These are phyloP conservation scores for Notechis scutatus DNA, from an alignment of 2,113 vertebrate species.

Conservation along the genomic window DNA sequence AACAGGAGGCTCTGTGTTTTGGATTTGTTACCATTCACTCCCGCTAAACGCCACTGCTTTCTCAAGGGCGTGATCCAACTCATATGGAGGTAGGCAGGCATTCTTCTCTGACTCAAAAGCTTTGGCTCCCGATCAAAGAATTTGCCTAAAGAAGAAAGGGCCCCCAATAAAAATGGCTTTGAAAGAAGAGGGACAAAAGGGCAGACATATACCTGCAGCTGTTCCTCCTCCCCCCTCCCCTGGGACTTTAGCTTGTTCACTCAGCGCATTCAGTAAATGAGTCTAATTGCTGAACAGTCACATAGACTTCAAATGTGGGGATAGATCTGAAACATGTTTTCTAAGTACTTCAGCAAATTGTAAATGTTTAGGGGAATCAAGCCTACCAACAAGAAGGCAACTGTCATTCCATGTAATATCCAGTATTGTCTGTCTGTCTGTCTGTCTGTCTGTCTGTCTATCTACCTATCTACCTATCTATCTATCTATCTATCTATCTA, in stretches of 20 bases:
- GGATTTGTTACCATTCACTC: background rate
- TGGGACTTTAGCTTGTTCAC: background rate
- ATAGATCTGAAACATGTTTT: background rate
- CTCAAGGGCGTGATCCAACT: background rate
- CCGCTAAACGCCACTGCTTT: background rate
- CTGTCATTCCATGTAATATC: background rate
- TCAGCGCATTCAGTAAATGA: background rate
- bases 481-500: no score
- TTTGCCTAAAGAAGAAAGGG: background rate
- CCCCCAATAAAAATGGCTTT: background rate
- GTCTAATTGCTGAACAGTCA: background rate
- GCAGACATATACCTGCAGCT: background rate
- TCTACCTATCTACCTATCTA: background rate
- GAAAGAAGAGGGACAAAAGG: background rate
- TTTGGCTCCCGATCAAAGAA: conserved; percentile 25
- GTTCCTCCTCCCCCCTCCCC: background rate
- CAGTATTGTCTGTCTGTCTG: no score
- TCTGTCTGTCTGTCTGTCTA: no score
- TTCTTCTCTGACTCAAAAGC: conserved; percentile 7
- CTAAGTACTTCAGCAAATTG: background rate
- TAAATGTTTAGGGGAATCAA: background rate
- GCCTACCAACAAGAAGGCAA: background rate
- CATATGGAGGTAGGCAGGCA: background rate
- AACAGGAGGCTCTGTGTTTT: background rate
- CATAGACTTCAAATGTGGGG: background rate